Percentiles rank a stretch among this genome's conserved stretches.
Conservation (phyloP, 2,113 vertebrate species). For the Bagarius yarrelli region DNA sequence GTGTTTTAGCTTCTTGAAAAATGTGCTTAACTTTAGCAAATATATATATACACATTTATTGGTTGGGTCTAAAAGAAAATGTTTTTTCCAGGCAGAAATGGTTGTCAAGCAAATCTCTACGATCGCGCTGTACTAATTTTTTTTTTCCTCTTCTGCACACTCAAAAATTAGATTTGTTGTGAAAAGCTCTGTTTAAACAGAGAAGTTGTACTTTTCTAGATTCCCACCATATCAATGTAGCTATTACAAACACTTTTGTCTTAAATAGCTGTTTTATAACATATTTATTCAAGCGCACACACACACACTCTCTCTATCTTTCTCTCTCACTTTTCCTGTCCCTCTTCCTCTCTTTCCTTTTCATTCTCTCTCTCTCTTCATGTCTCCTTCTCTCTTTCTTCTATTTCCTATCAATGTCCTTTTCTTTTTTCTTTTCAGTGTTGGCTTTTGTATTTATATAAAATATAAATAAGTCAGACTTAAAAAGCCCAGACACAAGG, state of each 20-base stretch:
- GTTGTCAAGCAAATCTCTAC: conserved; percentile 66
- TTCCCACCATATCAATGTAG: too few relatives aligned
- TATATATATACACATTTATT: neutral
- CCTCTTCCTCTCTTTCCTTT: conserved; percentile 7
- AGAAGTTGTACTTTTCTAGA: too few relatives aligned
- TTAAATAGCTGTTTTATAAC: too few relatives aligned
- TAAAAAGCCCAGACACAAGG: conserved; percentile 61
- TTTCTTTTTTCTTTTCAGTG: neutral
- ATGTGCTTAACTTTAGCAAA: conserved; percentile 37
- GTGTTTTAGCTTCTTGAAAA: conserved; percentile 59
- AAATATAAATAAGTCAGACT: conserved; percentile 70
- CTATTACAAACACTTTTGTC: too few relatives aligned
- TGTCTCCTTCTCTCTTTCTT: conserved; percentile 8
- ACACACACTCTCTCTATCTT: neutral
- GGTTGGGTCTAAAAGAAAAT: conserved; percentile 44
- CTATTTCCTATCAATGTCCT: too few relatives aligned
- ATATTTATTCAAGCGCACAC: too few relatives aligned
- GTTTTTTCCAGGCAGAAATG: conserved; percentile 68
- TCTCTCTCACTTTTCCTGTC: neutral
- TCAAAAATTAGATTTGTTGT: conserved; percentile 69
- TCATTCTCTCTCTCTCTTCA: conserved; percentile 29
- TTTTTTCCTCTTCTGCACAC: conserved; percentile 53
- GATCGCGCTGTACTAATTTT: conserved; percentile 63
- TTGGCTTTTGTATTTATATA: conserved; percentile 54
- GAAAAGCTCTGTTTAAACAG: too few relatives aligned